Base-by-base conservation (phyloP, 1,140 invertebrate genomes). In the Telenomus remus region DNA sequence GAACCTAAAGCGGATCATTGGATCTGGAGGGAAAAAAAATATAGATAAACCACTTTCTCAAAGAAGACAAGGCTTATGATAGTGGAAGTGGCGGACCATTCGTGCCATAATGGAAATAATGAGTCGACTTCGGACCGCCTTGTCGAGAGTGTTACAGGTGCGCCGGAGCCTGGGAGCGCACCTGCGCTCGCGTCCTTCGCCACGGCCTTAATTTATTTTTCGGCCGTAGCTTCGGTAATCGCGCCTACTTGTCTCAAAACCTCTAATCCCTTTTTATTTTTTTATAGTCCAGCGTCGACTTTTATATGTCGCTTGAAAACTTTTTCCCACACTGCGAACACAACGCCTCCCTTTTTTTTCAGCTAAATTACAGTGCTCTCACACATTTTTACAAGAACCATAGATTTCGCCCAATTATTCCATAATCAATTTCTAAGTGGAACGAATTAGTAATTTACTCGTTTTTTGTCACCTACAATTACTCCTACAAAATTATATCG, bases 171-270 rank as follows among this genome's bases (percentile, higher is more conserved):
- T 74, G 71, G 44, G 61, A 73, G 70, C 63, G 71, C 74, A 76
- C 74, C 74, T 76, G 74, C 74, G 65, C 63, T 50, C 48, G 48
- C 66, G 74, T 76, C 74, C 74, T 76, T 76, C 74, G 57, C 35
- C 43, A 48, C 51, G 74, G 56, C 63, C 74, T 76, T 71, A 76
- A 76, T 76, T 66, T 76, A 76, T 76, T 76, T 71, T 76, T 76
- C 57, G 63, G 48, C 61, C 68, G 33, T 48, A 44, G 54, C 60
- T 64, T 69, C 27, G 60, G 54, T 69, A 69, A 76, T 64, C 72
- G 74, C 68, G 48, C 74, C 68, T 66, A 68, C 68, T 77, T 69
- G 63, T 77, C 64, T 68, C 68, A 63, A 48, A 68, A 39, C 71
- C 57, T 74, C 63, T 74, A 74, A 74, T 74, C 57, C 71, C 56